Evolutionary conservation across 1,140 invertebrate genomes (phyloP).

Genomic region (Ceratina australensis): DNA sequence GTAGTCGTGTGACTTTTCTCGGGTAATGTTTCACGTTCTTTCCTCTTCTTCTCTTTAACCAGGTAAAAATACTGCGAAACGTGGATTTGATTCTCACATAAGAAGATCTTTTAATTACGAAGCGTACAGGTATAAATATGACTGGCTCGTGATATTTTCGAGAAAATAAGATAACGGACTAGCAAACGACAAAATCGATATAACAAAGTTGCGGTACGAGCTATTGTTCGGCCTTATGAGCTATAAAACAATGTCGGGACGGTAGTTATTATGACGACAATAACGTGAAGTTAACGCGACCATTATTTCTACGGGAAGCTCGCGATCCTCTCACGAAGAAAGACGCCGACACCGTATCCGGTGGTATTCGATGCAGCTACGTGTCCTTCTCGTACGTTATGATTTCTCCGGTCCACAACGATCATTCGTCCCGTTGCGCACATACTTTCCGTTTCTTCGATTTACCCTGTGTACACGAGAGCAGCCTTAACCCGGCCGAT

Average conservation of each 20-base stretch:
- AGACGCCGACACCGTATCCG: neutral
- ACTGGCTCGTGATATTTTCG: too few relatives aligned
- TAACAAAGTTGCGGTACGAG: neutral
- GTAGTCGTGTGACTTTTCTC: too few relatives aligned
- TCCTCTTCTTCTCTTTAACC: too few relatives aligned
- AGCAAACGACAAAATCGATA: too few relatives aligned
- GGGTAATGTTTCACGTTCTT: too few relatives aligned
- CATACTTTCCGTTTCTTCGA: constrained; percentile 48
- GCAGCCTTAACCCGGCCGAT: constrained; percentile 7
- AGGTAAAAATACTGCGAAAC: too few relatives aligned
- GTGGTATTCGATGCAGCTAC: neutral
- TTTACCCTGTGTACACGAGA: constrained; percentile 8
- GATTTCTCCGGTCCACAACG: constrained; percentile 14
- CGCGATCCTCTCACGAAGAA: neutral
- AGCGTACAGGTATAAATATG: too few relatives aligned
- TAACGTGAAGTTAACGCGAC: constrained; percentile 5
- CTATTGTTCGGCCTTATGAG: neutral
- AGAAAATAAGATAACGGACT: too few relatives aligned
- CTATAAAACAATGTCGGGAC: constrained; percentile 13
- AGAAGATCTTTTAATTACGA: too few relatives aligned
- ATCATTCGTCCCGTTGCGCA: constrained; percentile 41
- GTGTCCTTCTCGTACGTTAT: constrained; percentile 21
- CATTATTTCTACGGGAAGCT: neutral
- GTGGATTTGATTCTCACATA: too few relatives aligned
- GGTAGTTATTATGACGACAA: neutral